Evolutionary conservation across 2,888 invertebrate genomes (phyloP), one percentile per base, ranked within the genome.

Genomic region (Malthinus seriepunctatus): DNA sequence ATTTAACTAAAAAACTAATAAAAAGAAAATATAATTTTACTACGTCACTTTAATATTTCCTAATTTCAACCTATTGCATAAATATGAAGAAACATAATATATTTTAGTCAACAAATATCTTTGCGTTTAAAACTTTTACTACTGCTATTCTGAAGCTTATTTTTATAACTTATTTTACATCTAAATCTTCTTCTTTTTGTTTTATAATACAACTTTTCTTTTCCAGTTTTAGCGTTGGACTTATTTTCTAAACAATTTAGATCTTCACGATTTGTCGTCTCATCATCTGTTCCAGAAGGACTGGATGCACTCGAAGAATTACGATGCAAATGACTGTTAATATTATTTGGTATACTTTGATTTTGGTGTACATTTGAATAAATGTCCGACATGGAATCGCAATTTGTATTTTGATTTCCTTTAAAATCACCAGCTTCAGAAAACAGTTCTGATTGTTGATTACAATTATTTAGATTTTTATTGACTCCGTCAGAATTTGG

Each of bases 201-300:
- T 51, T 57, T 56, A 39, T 56, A 53, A 33, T 46, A 44, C 14
- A 50, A 34, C 35, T 61, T 61, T 9, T 53, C 61, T 51, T 49
- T 61, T 9, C 31, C 31, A 1, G 51, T n/a, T 42, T 47, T 55
- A 11, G 51, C 11, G 11, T 42, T 15, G 7, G 32, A 12, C 34
- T 51, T 60, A 51, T 50, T 54, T 37, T 60, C 55, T 12, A 51
- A 51, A 44, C 32, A 42, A 47, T 51, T 47, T 39, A 56, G 33
- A 52, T 55, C 55, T n/a, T 42, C 51, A 15, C 52, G 55, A 42
- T 42, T 42, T 7, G 23, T 38, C 7, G 42, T 51, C 39, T 65
- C 65, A 14, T 65, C 65, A 42, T 65, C 65, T 5, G 63, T 63
- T 8, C 60, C 15, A 11, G 65, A 65, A 31, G 63, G 52, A 49